Base-by-base conservation (phyloP, 2,797 vertebrate genomes). In the Propithecus perrieri region DNA sequence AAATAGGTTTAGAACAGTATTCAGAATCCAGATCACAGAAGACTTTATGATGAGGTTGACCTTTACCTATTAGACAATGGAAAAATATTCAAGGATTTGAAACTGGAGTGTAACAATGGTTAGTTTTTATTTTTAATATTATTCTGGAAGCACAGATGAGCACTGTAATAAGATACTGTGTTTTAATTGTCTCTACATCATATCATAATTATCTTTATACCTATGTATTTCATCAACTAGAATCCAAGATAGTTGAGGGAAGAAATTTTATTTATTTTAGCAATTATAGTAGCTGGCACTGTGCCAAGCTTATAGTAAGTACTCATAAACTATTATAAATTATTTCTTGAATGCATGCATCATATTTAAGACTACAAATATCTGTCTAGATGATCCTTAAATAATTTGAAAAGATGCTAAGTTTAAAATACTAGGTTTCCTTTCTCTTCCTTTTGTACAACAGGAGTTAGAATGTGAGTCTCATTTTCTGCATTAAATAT, bases 211-310 rank as follows among this genome's bases (percentile, higher is more conserved):
- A 71, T 72, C 35, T 67, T 10, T 74, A 1, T 46, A 53, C n/a
- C 55, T 83, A 5, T 53, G 43, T 83, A 4, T 53, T 91, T 87
- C 50, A 61, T 92, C 85, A 95, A 86, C 5, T 63, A 92, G 30
- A 92, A 95, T 84, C 50, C n/a, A 95, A 94, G 15, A 79, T 48
- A 83, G 30, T 57, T 50, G 7, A 92, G 2, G 80, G 7, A 75
- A 84, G 11, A 78, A 55, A 92, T 69, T 76, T 89, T 69, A 59
- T 69, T 89, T 61, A 79, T 65, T 90, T 83, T 41, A 93, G 28
- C 72, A 76, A 86, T 93, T 94, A 75, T 8, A 71, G n/a, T 4
- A 67, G 1, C 18, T 72, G 41, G 35, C 5, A 74, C 3, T 50
- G 30, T 83, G 43, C 35, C 55, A 86, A 30, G 30, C 11, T 93